Conservation (phyloP, 2,113 vertebrate genomes). For the Galemys pyrenaicus region DNA sequence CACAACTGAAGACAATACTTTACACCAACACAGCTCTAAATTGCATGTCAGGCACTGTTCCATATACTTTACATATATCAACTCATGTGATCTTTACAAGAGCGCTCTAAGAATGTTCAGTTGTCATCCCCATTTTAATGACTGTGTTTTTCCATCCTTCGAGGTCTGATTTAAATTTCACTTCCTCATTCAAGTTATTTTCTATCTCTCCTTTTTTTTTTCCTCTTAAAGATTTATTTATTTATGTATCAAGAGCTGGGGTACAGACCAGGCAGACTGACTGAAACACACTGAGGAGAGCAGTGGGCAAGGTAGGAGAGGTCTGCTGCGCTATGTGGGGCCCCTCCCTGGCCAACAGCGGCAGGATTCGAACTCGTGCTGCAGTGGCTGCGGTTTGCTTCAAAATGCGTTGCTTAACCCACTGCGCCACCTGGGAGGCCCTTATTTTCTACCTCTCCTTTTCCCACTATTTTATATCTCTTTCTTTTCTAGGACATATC, state of each 20-base stretch:
- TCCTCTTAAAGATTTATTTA: too few relatives aligned
- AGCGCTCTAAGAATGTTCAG: neutral
- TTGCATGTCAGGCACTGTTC: neutral
- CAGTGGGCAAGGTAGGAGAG: too few relatives aligned
- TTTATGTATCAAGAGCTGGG: too few relatives aligned
- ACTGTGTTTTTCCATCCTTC: neutral
- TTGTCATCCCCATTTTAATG: neutral
- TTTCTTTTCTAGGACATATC: neutral
- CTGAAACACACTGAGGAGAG: too few relatives aligned
- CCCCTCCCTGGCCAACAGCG: too few relatives aligned
- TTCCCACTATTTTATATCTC: neutral
- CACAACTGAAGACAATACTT: neutral
- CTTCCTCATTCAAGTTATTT: neutral
- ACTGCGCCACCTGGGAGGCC: too few relatives aligned
- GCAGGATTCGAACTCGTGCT: too few relatives aligned
- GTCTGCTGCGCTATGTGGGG: too few relatives aligned
- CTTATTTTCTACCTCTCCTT: neutral
- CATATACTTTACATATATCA: neutral
- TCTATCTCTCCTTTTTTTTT: neutral
- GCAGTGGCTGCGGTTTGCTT: too few relatives aligned
- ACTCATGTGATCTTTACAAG: neutral
- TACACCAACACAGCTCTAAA: neutral
- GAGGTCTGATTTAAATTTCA: slow-evolving; percentile 26
- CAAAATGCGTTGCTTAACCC: too few relatives aligned
- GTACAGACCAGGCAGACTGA: too few relatives aligned